These are phyloP conservation scores for Nebria brevicollis DNA, from an alignment of 2,888 invertebrate genomes.

Conservation along the genomic window DNA sequence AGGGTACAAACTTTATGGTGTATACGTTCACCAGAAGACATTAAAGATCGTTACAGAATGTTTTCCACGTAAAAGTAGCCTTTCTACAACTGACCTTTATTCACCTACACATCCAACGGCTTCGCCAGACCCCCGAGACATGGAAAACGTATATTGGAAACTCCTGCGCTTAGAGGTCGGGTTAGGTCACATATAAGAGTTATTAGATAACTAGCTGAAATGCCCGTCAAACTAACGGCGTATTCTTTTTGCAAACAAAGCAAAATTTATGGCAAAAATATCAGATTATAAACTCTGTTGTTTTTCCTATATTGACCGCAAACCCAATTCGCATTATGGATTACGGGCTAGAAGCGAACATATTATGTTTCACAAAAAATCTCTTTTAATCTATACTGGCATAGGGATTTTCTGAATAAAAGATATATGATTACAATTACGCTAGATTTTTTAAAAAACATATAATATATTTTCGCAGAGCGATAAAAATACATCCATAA, in stretches of 20 bases:
- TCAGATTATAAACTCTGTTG: neutral
- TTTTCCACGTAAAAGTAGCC: neutral
- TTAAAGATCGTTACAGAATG: conserved; percentile 33
- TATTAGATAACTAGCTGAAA: neutral
- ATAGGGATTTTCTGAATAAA: neutral
- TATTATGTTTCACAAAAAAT: no score
- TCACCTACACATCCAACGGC: neutral
- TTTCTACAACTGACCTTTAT: conserved; percentile 17
- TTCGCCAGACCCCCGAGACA: neutral
- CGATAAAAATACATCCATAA: neutral
- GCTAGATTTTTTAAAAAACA: no score
- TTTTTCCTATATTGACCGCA: neutral
- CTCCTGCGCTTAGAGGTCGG: neutral
- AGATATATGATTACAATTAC: neutral
- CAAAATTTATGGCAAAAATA: neutral
- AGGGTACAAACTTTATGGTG: conserved; percentile 40
- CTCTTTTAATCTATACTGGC: no score
- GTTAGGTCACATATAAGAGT: neutral
- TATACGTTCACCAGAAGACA: neutral
- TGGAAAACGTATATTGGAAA: neutral
- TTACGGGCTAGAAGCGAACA: no score
- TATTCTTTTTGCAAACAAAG: conserved; percentile 1
- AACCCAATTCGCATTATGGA: neutral
- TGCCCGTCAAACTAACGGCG: neutral
- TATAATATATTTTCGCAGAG: neutral